Conservation (phyloP, 2,797 vertebrate species). For the Meriones psammophilus region DNA sequence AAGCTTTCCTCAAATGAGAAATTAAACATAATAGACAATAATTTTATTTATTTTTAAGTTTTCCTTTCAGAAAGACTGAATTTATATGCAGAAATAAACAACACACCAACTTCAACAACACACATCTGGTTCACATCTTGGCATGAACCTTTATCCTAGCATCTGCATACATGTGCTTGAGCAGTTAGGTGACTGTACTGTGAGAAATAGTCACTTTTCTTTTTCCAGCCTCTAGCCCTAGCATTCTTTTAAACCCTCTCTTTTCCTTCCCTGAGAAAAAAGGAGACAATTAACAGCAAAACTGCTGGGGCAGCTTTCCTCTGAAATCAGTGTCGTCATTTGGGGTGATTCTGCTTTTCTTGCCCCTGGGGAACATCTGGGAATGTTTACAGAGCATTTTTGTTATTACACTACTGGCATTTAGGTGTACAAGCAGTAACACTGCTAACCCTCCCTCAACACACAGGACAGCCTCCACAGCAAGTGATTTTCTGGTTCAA, state of each 20-base stretch:
- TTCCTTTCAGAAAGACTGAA: constrained; percentile 36
- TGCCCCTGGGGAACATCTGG: not conserved
- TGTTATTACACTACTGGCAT: not conserved
- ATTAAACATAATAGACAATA: constrained; percentile 25
- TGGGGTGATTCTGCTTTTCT: not conserved
- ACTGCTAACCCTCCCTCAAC: not conserved
- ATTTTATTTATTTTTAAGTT: constrained; percentile 54
- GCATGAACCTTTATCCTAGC: not conserved
- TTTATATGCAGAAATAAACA: constrained; percentile 10
- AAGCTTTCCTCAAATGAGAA: constrained; percentile 48
- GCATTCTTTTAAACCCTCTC: not conserved
- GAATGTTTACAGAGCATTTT: constrained; percentile 35
- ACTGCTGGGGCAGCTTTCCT: not conserved
- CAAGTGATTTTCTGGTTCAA: constrained; percentile 15
- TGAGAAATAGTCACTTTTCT: not conserved
- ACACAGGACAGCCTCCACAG: not conserved
- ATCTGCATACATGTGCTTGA: not conserved
- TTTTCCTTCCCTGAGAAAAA: not conserved
- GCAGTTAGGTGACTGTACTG: not conserved
- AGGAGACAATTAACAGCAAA: not conserved
- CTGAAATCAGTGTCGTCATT: not conserved
- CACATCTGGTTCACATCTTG: not conserved
- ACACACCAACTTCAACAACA: constrained; percentile 20
- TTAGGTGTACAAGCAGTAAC: not conserved
- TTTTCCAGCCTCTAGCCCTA: not conserved